A percentile compares a stretch with the other conserved stretches of the same genome.
phyloP scores from a whole-genome alignment of 2,797 vertebrate species.

The Ibycter americanus region DNA sequence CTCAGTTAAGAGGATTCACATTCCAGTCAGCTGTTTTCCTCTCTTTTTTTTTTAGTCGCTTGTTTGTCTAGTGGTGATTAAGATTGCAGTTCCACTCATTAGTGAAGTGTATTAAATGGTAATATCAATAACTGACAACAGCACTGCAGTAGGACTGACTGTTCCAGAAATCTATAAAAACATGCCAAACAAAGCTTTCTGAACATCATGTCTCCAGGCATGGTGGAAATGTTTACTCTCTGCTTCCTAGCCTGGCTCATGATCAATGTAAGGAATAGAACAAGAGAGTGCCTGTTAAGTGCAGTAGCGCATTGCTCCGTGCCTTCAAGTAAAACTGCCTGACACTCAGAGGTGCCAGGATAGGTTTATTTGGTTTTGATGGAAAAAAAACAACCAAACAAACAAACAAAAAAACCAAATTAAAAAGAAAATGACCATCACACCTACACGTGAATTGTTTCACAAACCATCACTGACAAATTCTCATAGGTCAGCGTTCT shows the following conservation, averaged over 20 bases:
- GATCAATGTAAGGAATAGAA: neutral
- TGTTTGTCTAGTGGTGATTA: neutral
- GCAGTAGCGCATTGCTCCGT: rapidly evolving
- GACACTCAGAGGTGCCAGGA: neutral
- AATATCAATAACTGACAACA: slow-evolving; percentile 34
- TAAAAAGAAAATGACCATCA: rapidly evolving
- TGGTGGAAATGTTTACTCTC: neutral
- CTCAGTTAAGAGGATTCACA: neutral
- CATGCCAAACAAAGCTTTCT: neutral
- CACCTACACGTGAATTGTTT: rapidly evolving
- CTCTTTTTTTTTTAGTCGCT: neutral
- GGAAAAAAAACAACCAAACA: rapidly evolving
- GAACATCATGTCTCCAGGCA: neutral
- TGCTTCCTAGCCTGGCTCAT: neutral
- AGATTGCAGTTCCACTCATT: slow-evolving; percentile 5
- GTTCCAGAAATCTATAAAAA: neutral
- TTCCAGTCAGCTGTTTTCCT: neutral
- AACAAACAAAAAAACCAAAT: neutral
- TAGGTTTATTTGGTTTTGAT: neutral
- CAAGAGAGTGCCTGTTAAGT: neutral
- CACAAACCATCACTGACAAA: neutral
- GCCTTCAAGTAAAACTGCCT: neutral
- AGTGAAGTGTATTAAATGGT: slow-evolving; percentile 8
- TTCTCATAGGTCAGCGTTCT: neutral
- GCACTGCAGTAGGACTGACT: neutral